These are phyloP conservation scores for Mesembrinibis cayennensis DNA, from an alignment of 2,113 vertebrate genomes.

Conservation along the genomic window DNA sequence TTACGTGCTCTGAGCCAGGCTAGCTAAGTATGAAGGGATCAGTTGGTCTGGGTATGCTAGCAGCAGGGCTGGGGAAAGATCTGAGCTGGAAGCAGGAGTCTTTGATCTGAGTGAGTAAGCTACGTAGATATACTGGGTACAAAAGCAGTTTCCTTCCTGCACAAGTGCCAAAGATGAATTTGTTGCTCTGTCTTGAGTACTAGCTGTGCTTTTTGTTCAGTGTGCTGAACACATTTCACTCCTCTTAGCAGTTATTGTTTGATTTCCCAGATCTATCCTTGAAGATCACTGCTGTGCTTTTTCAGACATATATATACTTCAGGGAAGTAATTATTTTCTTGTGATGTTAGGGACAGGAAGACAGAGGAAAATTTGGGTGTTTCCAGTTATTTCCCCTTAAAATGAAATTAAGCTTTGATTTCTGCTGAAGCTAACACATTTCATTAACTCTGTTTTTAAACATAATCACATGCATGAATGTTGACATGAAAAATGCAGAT, in stretches of 20 bases:
- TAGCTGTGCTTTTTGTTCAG: not conserved
- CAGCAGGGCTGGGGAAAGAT: not conserved
- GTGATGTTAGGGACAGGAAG: not conserved
- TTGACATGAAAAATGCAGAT: not conserved
- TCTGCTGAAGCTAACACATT: not conserved
- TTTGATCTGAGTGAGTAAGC: not conserved
- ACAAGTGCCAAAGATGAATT: not conserved
- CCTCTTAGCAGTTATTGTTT: not conserved
- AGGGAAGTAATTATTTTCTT: not conserved
- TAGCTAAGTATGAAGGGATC: not conserved
- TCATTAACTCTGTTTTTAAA: not conserved
- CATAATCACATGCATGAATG: not conserved
- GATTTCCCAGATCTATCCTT: not conserved
- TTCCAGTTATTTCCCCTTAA: not conserved
- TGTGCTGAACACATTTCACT: not conserved
- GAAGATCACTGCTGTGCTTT: not conserved
- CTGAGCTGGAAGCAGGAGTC: not conserved
- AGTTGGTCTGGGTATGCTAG: not conserved
- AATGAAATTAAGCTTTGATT: not conserved
- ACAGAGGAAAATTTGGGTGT: not conserved
- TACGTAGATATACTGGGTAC: rapidly evolving
- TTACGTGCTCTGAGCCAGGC: not conserved
- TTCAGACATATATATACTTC: not conserved
- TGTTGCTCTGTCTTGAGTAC: not conserved
- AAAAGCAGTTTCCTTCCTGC: not conserved